A percentile compares a stretch with the other conserved stretches of the same genome.
Evolutionary conservation across 2,113 vertebrate genomes (phyloP).

Genomic region (Ailuropoda melanoleuca): DNA sequence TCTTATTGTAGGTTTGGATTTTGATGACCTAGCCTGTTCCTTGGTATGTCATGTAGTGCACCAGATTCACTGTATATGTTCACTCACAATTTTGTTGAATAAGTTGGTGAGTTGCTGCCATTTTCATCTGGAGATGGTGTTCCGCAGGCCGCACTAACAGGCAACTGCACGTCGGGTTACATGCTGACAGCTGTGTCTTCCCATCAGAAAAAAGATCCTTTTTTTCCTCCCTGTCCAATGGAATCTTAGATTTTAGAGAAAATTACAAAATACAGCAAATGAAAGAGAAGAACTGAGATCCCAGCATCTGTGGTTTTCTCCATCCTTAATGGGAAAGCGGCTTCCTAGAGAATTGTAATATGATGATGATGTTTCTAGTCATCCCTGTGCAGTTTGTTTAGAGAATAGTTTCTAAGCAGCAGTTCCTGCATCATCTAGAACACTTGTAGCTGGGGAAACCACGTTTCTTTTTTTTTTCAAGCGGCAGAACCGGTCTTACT

Average conservation of each 20-base stretch:
- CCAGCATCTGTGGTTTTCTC: conserved; percentile 42
- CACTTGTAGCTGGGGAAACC: conserved; percentile 39
- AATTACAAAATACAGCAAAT: conserved; percentile 58
- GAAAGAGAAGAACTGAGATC: conserved; percentile 57
- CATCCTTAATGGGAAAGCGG: conserved; percentile 1
- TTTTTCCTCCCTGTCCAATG: neutral
- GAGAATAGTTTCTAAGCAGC: conserved; percentile 45
- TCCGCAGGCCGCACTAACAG: neutral
- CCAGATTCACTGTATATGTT: neutral
- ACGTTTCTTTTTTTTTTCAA: conserved; percentile 53
- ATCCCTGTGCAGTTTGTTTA: conserved; percentile 25
- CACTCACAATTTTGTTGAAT: neutral
- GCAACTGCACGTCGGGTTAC: neutral
- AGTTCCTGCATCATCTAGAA: conserved; percentile 35
- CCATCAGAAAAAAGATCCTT: conserved; percentile 8
- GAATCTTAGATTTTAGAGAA: conserved; percentile 56
- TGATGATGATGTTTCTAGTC: neutral
- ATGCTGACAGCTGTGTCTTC: conserved; percentile 21
- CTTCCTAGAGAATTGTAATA: conserved; percentile 32
- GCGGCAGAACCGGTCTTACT: neutral
- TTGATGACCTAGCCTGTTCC: neutral
- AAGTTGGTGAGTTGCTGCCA: neutral
- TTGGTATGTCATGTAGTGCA: neutral
- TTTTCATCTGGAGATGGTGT: neutral
- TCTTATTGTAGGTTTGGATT: neutral